Evolutionary conservation across 2,113 vertebrate genomes (phyloP).

Genomic region (Pachycephala philippinensis): DNA sequence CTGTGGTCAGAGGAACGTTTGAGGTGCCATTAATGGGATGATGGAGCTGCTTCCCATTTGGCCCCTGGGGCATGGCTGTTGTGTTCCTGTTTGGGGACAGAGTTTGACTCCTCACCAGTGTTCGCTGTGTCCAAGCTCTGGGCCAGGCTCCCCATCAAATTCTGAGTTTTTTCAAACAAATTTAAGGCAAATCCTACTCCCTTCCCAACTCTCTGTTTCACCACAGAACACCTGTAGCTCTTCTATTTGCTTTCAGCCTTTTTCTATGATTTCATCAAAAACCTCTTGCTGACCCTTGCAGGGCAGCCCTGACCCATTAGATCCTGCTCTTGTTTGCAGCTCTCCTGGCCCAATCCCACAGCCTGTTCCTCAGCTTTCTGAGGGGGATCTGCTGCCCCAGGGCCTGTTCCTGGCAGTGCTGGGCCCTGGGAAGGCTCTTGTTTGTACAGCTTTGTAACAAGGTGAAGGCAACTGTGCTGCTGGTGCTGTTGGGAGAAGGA

Average conservation of each 20-base stretch:
- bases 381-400: rapidly evolving
- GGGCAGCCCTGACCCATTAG: not conserved
- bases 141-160: not conserved
- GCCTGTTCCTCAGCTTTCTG: not conserved
- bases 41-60: not conserved
- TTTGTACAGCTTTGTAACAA: rapidly evolving
- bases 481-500: not conserved
- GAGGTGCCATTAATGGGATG: not conserved
- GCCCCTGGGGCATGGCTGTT: rapidly evolving
- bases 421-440: not conserved
- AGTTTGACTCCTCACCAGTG: not conserved
- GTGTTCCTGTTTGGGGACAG: not conserved
- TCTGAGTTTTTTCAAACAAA: not conserved
- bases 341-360: rapidly evolving
- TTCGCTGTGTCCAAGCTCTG: not conserved
- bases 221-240: not conserved
- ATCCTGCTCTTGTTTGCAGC: not conserved
- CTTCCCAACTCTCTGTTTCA: not conserved
- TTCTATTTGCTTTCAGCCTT: not conserved
- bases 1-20: rapidly evolving
- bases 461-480: not conserved
- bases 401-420: rapidly evolving
- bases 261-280: not conserved
- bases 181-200: not conserved
- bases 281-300: rapidly evolving